Evolutionary conservation across 2,113 vertebrate genomes (phyloP), one percentile per base, ranked within the genome.

Genomic region (Cricetomys ansorgei): DNA sequence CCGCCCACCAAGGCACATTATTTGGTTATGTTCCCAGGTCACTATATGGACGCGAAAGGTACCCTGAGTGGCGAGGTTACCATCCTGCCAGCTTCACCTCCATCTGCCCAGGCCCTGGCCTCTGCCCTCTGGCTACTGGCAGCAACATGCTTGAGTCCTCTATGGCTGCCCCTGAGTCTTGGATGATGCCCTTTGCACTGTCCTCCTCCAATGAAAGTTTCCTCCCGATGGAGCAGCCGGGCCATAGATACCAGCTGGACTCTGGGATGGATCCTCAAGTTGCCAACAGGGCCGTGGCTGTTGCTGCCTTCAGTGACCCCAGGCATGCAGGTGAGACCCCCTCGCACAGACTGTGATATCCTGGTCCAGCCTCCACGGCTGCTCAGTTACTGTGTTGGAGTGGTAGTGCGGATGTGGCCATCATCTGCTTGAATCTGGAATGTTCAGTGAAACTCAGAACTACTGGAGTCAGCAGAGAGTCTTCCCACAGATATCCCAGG

Each of bases 121-220:
- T 95, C 48, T 69, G 69, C 10, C 25, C 85, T 40, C 69, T 94
- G 86, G 50, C 67, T 50, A 43, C 69, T 3, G 2, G n/a, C 57
- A 76, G 6, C 4, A 7, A 81, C 57, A 7, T 70, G 50, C n/a
- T 70, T 85, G 93, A 95, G 13, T 70, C 75, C 13, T 48, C 94
- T 12, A 6, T 88, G 67, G 77, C 40, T 57, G 76, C 83, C 17
- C 76, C 92, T 0, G 81, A 89, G 29, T 94, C 94, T 0, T 80
- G 93, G 88, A 64, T 94, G 79, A 90, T 84, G 85, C 87, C 96
- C 27, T 65, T 76, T 4, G 40, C 92, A 3, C 77, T 77, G 73
- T 65, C 73, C 0, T 81, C 97, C 48, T 93, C 77, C 87, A 73
- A 57, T 59, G 96, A 94, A 53, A 40, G 37, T 48, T 70, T 83